A percentile compares a stretch with the other conserved stretches of the same genome.
Conservation (phyloP, 2,888 invertebrate species). For the Parascotia fuliginaria region DNA sequence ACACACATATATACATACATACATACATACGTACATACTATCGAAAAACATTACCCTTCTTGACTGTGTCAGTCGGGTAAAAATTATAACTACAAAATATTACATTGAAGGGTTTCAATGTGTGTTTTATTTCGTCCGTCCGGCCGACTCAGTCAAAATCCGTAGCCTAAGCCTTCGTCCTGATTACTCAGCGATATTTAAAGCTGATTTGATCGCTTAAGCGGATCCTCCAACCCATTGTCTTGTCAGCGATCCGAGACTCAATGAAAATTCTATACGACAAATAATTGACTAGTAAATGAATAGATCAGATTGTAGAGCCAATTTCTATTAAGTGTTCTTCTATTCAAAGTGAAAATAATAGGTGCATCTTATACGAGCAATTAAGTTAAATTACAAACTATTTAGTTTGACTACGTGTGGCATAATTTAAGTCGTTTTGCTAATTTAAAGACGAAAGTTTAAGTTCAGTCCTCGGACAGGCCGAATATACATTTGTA, state of each 20-base stretch:
- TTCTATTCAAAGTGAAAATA: neutral
- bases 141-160: slow-evolving; percentile 33
- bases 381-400: too few relatives aligned
- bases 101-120: slow-evolving; percentile 31
- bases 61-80: too few relatives aligned
- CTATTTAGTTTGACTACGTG: too few relatives aligned
- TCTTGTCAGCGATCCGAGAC: slow-evolving; percentile 35
- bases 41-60: too few relatives aligned
- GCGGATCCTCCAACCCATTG: slow-evolving; percentile 43
- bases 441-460: too few relatives aligned
- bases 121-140: slow-evolving; percentile 36
- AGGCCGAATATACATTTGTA: too few relatives aligned
- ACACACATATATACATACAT: too few relatives aligned
- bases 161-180: slow-evolving; percentile 42
- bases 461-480: too few relatives aligned
- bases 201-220: slow-evolving; percentile 61
- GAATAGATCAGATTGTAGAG: neutral
- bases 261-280: slow-evolving; percentile 2
- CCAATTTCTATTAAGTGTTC: neutral
- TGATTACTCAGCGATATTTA: slow-evolving; percentile 66
- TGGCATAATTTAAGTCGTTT: too few relatives aligned
- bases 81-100: slow-evolving; percentile 6
- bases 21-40: too few relatives aligned
- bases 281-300: neutral
- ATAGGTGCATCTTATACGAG: neutral